Evolutionary conservation across 2,113 vertebrate genomes (phyloP), one percentile per base, ranked within the genome.

Genomic region (Amphiprion percula): DNA sequence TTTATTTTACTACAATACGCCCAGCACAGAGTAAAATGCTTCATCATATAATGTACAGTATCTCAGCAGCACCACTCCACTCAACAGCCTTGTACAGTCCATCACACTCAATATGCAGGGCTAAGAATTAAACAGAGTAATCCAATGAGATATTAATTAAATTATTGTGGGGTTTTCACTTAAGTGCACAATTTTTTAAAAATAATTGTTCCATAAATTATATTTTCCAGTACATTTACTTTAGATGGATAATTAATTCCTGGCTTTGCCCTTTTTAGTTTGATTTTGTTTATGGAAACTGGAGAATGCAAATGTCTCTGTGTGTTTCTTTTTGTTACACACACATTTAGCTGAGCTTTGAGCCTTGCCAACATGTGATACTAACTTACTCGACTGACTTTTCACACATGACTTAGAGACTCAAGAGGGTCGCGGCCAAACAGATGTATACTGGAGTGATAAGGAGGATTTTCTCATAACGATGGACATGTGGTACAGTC

Each of bases 241-340:
- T 94, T 95, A 93, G 97, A 97, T 95, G 96, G 96, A 95, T 97
- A 97, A 99, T 99, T 98, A 97, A 98, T 98, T 98, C 96, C 94
- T 95, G 94, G 95, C 96, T 93, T 96, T 96, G 94, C 93, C 90
- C 92, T 94, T 97, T 96, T 96, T 94, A 94, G 93, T 97, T 95
- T 94, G 94, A 94, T 95, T 95, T 96, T 96, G 86, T 90, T 91
- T 87, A 87, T 87, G 78, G 77, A 92, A 91, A 92, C 78, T 78
- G 79, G 83, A 80, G 67, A 90, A 88, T 82, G 87, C 79, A 84
- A 89, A 82, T 86, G 77, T 90, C 60, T 88, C 46, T 59, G 50
- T 17, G 30, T 79, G 53, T 66, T 61, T 60, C 17, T 74, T 23
- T 41, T 15, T 53, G 33, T 76, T 60, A n/a, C 24, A 77, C 41